phyloP scores from a whole-genome alignment of 2,888 invertebrate species.

The Caenorhabditis becei region DNA sequence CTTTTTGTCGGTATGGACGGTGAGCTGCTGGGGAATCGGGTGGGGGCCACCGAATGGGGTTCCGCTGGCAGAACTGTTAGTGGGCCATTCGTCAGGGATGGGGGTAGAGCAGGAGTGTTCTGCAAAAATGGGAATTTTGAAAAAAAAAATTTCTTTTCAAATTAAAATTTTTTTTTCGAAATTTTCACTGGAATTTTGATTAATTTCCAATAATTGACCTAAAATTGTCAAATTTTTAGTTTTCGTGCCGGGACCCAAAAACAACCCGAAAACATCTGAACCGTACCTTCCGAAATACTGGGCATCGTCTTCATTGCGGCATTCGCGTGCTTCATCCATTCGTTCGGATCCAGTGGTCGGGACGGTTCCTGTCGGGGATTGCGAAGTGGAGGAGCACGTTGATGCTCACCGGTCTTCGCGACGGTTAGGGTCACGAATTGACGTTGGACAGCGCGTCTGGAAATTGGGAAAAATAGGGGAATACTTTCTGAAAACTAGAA shows the following conservation, averaged over 20 bases:
- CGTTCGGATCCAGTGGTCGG: constrained; percentile 42
- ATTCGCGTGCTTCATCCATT: constrained; percentile 47
- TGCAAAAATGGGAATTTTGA: no score
- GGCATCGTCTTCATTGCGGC: constrained; percentile 42
- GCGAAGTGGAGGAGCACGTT: constrained; percentile 5
- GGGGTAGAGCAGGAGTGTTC: constrained; percentile 35
- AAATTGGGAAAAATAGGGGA: background rate
- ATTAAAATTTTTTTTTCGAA: no score
- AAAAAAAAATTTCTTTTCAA: no score
- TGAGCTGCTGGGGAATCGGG: background rate
- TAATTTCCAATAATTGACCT: no score
- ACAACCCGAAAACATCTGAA: no score
- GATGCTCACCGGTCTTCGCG: constrained; percentile 8
- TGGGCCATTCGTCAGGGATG: constrained; percentile 49
- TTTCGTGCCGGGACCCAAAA: no score
- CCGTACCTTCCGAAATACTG: constrained; percentile 33
- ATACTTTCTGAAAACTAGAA: no score
- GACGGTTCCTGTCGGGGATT: constrained; percentile 32
- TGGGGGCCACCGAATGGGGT: constrained; percentile 37
- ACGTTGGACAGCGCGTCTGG: constrained; percentile 10
- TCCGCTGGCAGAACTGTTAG: constrained; percentile 42
- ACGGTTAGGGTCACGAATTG: constrained; percentile 24
- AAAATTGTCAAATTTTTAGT: no score
- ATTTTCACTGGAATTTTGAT: no score
- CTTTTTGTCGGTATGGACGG: constrained; percentile 17